These are phyloP conservation scores for Phthorimaea operculella DNA, from an alignment of 1,140 invertebrate species.

Conservation along the genomic window DNA sequence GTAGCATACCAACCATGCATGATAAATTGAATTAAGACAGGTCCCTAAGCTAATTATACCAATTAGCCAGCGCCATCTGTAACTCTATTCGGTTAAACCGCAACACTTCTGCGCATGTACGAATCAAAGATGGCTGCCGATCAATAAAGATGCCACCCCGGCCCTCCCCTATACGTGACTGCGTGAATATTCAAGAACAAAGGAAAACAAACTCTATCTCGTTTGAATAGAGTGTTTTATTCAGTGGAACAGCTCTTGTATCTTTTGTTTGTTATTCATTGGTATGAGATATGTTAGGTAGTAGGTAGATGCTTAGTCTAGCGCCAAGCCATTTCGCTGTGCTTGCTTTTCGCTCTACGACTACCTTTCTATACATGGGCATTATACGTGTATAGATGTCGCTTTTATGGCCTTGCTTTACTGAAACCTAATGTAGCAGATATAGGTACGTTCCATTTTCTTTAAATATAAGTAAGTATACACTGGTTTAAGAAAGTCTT, in stretches of 20 bases:
- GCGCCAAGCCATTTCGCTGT: neutral
- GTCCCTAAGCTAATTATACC: neutral
- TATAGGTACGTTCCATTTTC: too few relatives aligned
- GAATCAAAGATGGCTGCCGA: conserved; percentile 56
- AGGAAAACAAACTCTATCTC: conserved; percentile 17
- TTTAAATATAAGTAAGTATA: too few relatives aligned
- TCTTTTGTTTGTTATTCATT: conserved; percentile 28
- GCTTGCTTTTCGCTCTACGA: neutral
- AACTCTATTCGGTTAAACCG: conserved; percentile 20
- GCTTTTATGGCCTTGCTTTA: too few relatives aligned
- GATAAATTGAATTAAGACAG: too few relatives aligned
- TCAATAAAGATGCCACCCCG: conserved; percentile 52
- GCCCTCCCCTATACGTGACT: conserved; percentile 27
- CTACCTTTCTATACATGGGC: neutral
- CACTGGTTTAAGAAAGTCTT: too few relatives aligned
- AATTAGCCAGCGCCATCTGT: conserved; percentile 42
- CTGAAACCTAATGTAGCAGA: too few relatives aligned
- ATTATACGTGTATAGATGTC: neutral
- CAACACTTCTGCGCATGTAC: conserved; percentile 37
- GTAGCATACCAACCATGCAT: too few relatives aligned
- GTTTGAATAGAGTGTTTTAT: conserved; percentile 1
- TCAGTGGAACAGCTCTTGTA: conserved; percentile 24
- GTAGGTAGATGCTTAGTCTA: conserved; percentile 10
- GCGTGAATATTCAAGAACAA: conserved; percentile 9
- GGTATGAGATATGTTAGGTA: conserved; percentile 9